Base-by-base conservation (phyloP, 2,797 vertebrate species). In the Myripristis jacobus region DNA sequence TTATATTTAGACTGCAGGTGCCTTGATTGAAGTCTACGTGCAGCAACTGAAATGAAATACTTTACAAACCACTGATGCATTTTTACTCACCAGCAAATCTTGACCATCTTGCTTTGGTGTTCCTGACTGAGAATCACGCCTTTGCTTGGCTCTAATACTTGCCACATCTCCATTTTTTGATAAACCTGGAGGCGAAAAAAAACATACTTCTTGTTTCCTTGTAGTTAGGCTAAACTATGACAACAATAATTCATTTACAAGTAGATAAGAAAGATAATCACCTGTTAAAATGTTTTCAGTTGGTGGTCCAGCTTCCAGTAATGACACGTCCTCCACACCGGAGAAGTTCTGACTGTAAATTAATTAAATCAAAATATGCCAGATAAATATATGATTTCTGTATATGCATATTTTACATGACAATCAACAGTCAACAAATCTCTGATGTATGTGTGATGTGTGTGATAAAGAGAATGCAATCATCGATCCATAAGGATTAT, bases 281-380 rank as follows among this genome's bases (percentile, higher is more conserved):
- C 92, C 92, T 85, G 79, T n/a, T 64, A 63, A 43, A 34, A 43
- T 12, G 15, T 70, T 82, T 71, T 79, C 81, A 54, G 70, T 64
- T 38, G 64, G 57, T 55, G 82, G 16, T 50, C 15, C 41, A n/a
- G n/a, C 62, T 54, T 84, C 83, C 21, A 21, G 10, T 56, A 71
- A 53, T 53, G 78, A 77, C 54, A 38, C 11, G 71, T 78, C 74
- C 73, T 91, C 90, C 52, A 51, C 61, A 19, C n/a, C 24, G 21
- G 81, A 63, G 68, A 82, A 38, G 66, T 62, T 88, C 36, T 71
- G 88, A 82, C 92, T 93, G 90, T 78, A 66, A 80, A 86, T 73
- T 3, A 62, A 81, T 71, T 31, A 73, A 64, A 73, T 44, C 62
- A 29, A 38, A 4, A 74, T 54, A 10, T 50, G 55, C 86, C 70